These are phyloP conservation scores for Phoxinus dragarum DNA, from an alignment of 2,797 vertebrate species.

Conservation along the genomic window DNA sequence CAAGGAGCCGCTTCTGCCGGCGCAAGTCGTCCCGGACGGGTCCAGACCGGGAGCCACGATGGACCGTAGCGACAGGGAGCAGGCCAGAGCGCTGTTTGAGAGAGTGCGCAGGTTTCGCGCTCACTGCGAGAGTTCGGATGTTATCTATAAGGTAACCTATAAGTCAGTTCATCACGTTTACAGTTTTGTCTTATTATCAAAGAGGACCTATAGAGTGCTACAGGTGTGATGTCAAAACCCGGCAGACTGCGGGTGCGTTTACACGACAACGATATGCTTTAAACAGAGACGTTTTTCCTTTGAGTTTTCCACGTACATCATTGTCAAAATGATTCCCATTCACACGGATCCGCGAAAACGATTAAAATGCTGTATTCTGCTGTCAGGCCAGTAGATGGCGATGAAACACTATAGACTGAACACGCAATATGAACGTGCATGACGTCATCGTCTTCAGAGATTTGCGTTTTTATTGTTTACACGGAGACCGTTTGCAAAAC, in stretches of 20 bases:
- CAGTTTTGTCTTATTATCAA: neutral
- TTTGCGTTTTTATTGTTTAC: too few species aligned
- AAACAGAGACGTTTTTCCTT: too few species aligned
- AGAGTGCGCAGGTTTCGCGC: constrained; percentile 81
- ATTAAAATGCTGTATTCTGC: too few species aligned
- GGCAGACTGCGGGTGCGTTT: neutral
- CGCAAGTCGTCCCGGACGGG: constrained; percentile 52
- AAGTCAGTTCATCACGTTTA: neutral
- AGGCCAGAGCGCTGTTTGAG: constrained; percentile 84
- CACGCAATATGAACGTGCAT: too few species aligned
- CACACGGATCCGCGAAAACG: too few species aligned
- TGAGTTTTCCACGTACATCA: too few species aligned
- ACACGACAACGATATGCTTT: too few species aligned
- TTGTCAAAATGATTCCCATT: too few species aligned
- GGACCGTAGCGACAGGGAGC: constrained; percentile 82
- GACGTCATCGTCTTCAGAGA: too few species aligned
- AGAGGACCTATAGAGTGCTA: neutral
- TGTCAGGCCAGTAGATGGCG: too few species aligned
- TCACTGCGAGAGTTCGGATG: constrained; percentile 80
- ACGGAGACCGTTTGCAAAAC: too few species aligned
- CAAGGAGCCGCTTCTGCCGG: constrained; percentile 23
- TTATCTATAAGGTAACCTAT: constrained; percentile 79
- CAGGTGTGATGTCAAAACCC: neutral
- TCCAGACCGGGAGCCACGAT: constrained; percentile 70
- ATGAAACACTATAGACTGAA: too few species aligned